A percentile compares a stretch with the other conserved stretches of the same genome.
phyloP scores from a whole-genome alignment of 2,797 vertebrate genomes.

The Echeneis naucrates region DNA sequence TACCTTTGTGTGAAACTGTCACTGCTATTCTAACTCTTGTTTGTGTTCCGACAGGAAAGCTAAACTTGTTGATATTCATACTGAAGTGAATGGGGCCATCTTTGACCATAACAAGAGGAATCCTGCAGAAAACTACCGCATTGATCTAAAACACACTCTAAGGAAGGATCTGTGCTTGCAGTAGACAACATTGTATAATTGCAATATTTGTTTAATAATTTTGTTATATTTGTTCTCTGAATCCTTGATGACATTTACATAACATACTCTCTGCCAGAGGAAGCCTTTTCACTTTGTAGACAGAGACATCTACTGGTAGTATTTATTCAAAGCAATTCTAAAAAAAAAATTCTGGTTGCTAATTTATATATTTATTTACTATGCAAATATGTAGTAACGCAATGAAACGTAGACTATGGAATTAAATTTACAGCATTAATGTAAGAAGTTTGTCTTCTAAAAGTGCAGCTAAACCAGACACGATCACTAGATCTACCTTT shows the following conservation, averaged over 20 bases:
- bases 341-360: not conserved
- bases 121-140: slow-evolving; percentile 74
- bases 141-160: slow-evolving; percentile 89
- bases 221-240: no score
- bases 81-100: slow-evolving; percentile 84
- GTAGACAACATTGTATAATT: slow-evolving; percentile 21
- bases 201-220: no score
- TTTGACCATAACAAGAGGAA: slow-evolving; percentile 84
- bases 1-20: not conserved
- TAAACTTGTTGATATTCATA: slow-evolving; percentile 86
- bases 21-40: slow-evolving; percentile 7
- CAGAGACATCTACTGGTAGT: slow-evolving; percentile 61
- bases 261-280: not conserved
- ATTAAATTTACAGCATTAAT: no score
- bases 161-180: slow-evolving; percentile 87
- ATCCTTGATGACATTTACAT: not conserved
- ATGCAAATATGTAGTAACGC: no score
- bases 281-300: slow-evolving; percentile 21
- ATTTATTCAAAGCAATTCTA: not conserved
- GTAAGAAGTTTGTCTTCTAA: not conserved
- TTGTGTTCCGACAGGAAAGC: slow-evolving; percentile 82
- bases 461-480: slow-evolving; percentile 10
- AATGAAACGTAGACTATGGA: not conserved
- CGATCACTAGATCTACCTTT: not conserved
- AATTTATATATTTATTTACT: not conserved